Conservation (phyloP, 1,140 invertebrate genomes). For the Ostrea edulis region DNA sequence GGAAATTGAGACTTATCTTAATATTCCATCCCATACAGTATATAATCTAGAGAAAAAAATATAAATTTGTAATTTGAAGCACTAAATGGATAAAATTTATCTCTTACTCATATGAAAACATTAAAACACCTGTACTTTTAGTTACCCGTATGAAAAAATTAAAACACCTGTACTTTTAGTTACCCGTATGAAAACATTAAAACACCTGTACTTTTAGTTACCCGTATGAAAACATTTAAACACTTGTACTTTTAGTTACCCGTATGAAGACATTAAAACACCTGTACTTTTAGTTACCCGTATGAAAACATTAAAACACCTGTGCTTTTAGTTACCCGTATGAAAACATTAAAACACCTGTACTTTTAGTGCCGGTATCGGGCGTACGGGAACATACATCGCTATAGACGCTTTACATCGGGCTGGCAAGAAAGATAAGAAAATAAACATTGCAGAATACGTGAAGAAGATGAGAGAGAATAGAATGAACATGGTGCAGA, state of each 20-base stretch:
- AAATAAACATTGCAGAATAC: constrained; percentile 69
- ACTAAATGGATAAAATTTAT: too few species aligned
- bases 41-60: too few species aligned
- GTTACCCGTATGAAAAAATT: constrained; percentile 27
- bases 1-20: too few species aligned
- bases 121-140: constrained; percentile 47
- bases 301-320: background rate
- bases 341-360: background rate
- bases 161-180: constrained; percentile 57
- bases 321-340: constrained; percentile 56
- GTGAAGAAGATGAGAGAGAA: constrained; percentile 71
- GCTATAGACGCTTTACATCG: constrained; percentile 71
- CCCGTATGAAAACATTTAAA: background rate
- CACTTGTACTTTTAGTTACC: constrained; percentile 56
- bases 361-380: constrained; percentile 73
- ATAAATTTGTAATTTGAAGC: too few species aligned
- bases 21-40: too few species aligned
- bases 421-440: constrained; percentile 55
- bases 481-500: constrained; percentile 68
- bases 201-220: constrained; percentile 57
- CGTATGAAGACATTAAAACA: background rate
- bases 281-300: constrained; percentile 57
- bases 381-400: constrained; percentile 76
- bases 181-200: background rate
- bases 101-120: background rate